Evolutionary conservation across 2,797 vertebrate species (phyloP), one percentile per base, ranked within the genome.

Genomic region (Lagorchestes hirsutus): DNA sequence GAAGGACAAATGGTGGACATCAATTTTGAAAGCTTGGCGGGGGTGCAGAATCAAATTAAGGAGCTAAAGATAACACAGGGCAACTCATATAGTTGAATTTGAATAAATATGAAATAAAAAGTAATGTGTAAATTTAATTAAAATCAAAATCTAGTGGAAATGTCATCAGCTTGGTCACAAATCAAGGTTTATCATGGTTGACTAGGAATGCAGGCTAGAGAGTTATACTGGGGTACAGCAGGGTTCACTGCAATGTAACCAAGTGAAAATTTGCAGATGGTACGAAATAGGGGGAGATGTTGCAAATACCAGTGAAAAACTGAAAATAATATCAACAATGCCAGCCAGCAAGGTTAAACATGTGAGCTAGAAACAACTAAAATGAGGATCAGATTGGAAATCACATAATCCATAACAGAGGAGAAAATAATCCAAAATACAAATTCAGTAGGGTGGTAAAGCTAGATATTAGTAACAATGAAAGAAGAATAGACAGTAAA

Each of bases 1-100:
- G 90, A 96, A 96, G 91, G 96, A 96, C 90, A 95, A 97, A 96
- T 94, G 94, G 87, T 96, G 74, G 96, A 93, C 27, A 55, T 95
- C 54, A 93, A 74, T 96, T 96, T 62, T 96, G 59, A 96, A 94
- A 92, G 95, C 40, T 98, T 96, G 95, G 90, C 52, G 50, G 52
- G 94, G 18, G 40, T 57, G 54, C 0, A 92, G 91, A 96, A 96
- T 95, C 94, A 94, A 96, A 96, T 94, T 34, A 96, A 96, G 93
- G 62, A 93, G 87, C 94, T 95, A 94, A 97, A 95, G 54, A 62
- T 55, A 96, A 59, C 1, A 67, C 0, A 91, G 16, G 50, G 55
- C 31, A 95, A 97, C 16, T 94, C n/a, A 91, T 55, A 50, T 4
- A 55, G 90, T 58, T 90, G 57, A 94, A 11, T 92, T 96, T 96